phyloP scores from a whole-genome alignment of 2,888 invertebrate species.

The Rotaria magnacalcarata region DNA sequence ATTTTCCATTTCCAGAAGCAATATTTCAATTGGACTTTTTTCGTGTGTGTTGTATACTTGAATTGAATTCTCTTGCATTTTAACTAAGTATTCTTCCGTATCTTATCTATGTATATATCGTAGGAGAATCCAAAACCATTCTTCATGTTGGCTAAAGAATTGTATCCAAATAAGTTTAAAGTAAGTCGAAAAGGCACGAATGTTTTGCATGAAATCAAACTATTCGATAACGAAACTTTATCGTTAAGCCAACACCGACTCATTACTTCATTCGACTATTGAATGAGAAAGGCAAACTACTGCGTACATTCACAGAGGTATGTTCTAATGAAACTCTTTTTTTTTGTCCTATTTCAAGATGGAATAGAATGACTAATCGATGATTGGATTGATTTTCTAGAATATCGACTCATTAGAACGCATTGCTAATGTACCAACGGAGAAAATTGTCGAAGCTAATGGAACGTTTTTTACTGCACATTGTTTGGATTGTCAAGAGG shows the following conservation, averaged over 20 bases:
- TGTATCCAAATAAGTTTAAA: slow-evolving; percentile 78
- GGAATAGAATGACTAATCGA: background rate
- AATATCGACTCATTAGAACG: slow-evolving; percentile 90
- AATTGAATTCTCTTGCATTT: background rate
- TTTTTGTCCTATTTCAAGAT: background rate
- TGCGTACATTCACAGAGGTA: slow-evolving; percentile 64
- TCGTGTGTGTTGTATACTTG: slow-evolving; percentile 49
- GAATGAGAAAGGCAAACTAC: slow-evolving; percentile 71
- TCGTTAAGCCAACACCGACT: slow-evolving; percentile 70
- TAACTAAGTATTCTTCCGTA: too few species aligned
- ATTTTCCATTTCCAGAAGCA: slow-evolving; percentile 81
- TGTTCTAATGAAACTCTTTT: background rate
- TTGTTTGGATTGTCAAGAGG: slow-evolving; percentile 71
- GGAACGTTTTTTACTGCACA: slow-evolving; percentile 84
- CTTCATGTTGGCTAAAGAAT: slow-evolving; percentile 79
- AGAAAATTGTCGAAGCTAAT: slow-evolving; percentile 86
- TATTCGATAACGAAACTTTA: slow-evolving; percentile 21
- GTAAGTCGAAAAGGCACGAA: slow-evolving; percentile 49
- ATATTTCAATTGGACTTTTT: slow-evolving; percentile 87
- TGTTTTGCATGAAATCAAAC: background rate
- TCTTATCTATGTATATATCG: slow-evolving; percentile 42
- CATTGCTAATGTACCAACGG: slow-evolving; percentile 74
- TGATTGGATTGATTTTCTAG: slow-evolving; percentile 60
- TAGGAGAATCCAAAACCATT: slow-evolving; percentile 82
- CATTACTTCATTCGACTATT: slow-evolving; percentile 84